Evolutionary conservation across 2,888 invertebrate species (phyloP), one percentile per base, ranked within the genome.

Genomic region (Clostera curtula): DNA sequence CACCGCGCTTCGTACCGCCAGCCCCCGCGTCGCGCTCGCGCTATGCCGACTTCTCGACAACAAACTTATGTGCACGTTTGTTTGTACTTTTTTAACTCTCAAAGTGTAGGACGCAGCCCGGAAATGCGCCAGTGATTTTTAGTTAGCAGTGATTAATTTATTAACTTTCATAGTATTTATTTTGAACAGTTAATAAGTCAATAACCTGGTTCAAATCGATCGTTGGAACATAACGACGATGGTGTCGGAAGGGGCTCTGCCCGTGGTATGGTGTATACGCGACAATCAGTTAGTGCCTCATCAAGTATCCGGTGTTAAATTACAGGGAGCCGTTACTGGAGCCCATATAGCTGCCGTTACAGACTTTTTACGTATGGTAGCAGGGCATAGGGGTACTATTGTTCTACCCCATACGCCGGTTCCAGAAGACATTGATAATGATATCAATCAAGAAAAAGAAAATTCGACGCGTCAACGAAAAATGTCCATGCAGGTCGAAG

Each of bases 221-320:
- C 34, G 36, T 45, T 58, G 45, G 52, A 45, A 55, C 50, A 46
- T 57, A 47, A 45, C 58, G 66, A 86, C 71, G 63, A 88, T 88
- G 88, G 87, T 88, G 67, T 87, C 88, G 43, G 85, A 87, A 66
- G 86, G 86, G 68, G 76, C 84, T 58, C 51, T 85, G 72, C 85
- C 85, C 72, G 88, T 89, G 52, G 88, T 89, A 65, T 89, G 88
- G 89, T 89, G 88, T 82, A 80, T 87, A 64, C 86, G 88, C 69
- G 87, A 88, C 77, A 87, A 89, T 73, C 86, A 87, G 65, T 87
- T 88, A 83, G 86, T 88, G 62, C 89, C 89, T 44, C 85, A 89
- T 41, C 88, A 89, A 65, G 80, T 89, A 46, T 88, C 88, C 34
- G 88, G 89, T 51, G 88, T 89, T 44, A 80, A 88, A 49, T 82